Conservation (phyloP, 1,140 invertebrate genomes). For the Dreissena rostriformis region DNA sequence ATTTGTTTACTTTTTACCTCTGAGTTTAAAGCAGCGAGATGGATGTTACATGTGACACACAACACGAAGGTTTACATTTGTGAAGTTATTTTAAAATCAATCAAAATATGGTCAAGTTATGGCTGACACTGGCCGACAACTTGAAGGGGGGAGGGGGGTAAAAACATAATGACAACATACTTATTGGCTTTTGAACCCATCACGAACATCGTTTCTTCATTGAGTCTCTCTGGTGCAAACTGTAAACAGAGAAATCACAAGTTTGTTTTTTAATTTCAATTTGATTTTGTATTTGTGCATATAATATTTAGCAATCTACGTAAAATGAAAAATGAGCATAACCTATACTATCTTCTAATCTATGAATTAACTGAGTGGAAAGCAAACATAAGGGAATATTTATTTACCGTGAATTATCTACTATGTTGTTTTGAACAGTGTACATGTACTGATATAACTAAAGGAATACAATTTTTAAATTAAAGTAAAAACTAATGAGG, state of each 20-base stretch:
- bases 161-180: conserved; percentile 69
- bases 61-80: neutral
- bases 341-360: too few relatives aligned
- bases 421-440: too few relatives aligned
- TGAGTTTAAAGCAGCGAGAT: too few relatives aligned
- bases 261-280: neutral
- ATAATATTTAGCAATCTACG: too few relatives aligned
- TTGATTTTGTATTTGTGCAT: too few relatives aligned
- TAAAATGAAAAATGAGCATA: too few relatives aligned
- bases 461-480: neutral
- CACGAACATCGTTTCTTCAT: conserved; percentile 88
- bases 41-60: neutral
- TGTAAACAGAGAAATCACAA: conserved; percentile 56
- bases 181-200: conserved; percentile 88
- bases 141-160: neutral
- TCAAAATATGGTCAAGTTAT: neutral
- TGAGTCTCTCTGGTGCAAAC: conserved; percentile 89
- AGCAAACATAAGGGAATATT: too few relatives aligned
- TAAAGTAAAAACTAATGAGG: neutral
- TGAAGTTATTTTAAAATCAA: too few relatives aligned
- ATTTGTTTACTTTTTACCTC: too few relatives aligned
- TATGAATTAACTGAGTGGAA: too few relatives aligned
- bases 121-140: neutral
- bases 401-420: neutral
- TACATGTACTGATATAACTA: neutral